These are phyloP conservation scores for Xiphorhynchus erythropygius DNA, from an alignment of 2,797 vertebrate genomes.

Conservation along the genomic window DNA sequence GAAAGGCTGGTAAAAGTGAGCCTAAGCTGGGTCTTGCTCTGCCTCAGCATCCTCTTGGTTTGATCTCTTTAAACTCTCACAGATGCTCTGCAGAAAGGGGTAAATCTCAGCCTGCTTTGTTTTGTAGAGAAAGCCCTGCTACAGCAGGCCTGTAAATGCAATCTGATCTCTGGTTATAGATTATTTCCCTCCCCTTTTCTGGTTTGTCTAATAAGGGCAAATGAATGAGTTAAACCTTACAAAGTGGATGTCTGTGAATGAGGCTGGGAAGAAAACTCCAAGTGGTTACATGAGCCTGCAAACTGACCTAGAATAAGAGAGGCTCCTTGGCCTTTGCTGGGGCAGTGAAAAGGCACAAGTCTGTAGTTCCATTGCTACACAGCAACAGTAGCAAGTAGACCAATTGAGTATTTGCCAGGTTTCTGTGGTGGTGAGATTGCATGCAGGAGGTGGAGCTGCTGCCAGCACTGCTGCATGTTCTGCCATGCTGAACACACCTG, in stretches of 20 bases:
- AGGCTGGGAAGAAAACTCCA: neutral
- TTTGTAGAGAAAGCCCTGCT: neutral
- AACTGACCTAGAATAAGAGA: neutral
- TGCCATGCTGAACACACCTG: fast-evolving
- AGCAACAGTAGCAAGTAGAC: neutral
- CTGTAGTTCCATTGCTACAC: fast-evolving
- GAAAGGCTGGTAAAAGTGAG: neutral
- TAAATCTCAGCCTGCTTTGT: neutral
- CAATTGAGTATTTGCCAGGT: neutral
- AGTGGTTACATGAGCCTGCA: neutral
- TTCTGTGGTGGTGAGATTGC: neutral
- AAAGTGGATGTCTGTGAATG: neutral
- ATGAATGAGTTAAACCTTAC: neutral
- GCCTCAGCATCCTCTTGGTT: neutral
- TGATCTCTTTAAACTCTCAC: neutral
- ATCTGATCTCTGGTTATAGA: neutral
- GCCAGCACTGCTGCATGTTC: neutral
- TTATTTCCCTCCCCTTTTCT: neutral
- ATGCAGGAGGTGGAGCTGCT: neutral
- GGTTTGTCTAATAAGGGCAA: neutral
- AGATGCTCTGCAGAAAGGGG: neutral
- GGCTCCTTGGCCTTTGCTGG: neutral
- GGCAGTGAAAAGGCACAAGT: neutral
- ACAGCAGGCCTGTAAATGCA: neutral
- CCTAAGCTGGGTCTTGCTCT: neutral